Percentiles rank a stretch among this genome's conserved stretches.
phyloP scores from a whole-genome alignment of 2,888 invertebrate genomes.

The Deilephila elpenor region DNA sequence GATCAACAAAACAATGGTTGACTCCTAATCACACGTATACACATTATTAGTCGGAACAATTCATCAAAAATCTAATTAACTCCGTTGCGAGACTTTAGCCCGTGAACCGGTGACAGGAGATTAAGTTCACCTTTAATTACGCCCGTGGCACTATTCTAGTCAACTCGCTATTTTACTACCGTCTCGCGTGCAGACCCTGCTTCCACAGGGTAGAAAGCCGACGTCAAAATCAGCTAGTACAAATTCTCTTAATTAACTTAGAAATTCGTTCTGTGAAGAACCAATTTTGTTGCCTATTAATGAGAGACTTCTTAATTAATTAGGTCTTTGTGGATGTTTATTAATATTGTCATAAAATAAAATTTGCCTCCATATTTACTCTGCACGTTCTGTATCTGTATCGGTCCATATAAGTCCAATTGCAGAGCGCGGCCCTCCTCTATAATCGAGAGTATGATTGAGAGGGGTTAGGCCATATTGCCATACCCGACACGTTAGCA shows the following conservation, averaged over 20 bases:
- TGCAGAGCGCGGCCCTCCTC: no score
- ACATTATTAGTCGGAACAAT: conserved; percentile 49
- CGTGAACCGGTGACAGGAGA: conserved; percentile 71
- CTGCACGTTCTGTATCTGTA: no score
- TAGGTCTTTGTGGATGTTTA: no score
- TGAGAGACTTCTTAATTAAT: no score
- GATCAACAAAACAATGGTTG: background rate
- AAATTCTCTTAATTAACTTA: background rate
- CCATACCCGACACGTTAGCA: no score
- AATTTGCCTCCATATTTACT: no score
- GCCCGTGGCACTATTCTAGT: conserved; percentile 57
- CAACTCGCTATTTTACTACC: conserved; percentile 54
- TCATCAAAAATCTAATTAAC: conserved; percentile 77
- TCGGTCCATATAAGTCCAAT: no score
- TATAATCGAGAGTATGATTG: no score
- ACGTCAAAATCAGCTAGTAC: background rate
- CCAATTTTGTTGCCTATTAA: no score
- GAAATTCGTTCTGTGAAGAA: background rate
- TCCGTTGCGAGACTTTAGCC: conserved; percentile 55
- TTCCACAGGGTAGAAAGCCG: conserved; percentile 1
- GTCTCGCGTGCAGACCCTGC: conserved; percentile 11
- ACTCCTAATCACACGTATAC: background rate
- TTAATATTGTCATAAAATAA: no score
- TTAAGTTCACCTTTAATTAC: conserved; percentile 80
- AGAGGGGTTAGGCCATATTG: no score